Percentiles rank a stretch among this genome's conserved stretches.
Evolutionary conservation across 2,888 invertebrate species (phyloP).

Genomic region (Aromia moschata): DNA sequence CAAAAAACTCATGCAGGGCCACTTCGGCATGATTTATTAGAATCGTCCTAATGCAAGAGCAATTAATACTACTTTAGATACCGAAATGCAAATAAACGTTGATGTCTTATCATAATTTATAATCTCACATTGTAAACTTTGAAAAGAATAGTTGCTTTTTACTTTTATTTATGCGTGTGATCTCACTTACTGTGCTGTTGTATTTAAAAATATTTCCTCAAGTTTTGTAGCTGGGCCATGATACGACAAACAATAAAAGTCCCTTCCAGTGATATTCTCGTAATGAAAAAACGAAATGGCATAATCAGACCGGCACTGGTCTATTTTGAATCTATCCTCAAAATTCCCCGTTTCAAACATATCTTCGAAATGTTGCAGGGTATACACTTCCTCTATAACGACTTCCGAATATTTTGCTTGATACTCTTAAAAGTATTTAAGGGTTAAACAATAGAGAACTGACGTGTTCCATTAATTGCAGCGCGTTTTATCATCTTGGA

Average conservation of each 20-base stretch:
- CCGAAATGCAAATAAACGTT: no score
- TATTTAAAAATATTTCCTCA: constrained; percentile 68
- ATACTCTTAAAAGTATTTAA: constrained; percentile 64
- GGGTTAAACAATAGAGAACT: no score
- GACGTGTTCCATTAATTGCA: not conserved
- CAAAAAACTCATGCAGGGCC: constrained; percentile 87
- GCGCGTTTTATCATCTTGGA: not conserved
- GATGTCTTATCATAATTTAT: no score
- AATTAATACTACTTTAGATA: no score
- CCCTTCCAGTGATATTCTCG: constrained; percentile 71
- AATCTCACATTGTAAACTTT: no score
- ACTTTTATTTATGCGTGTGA: not conserved
- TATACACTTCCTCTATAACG: constrained; percentile 78
- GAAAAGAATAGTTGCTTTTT: constrained; percentile 8
- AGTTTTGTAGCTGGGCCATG: constrained; percentile 80
- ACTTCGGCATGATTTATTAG: constrained; percentile 86
- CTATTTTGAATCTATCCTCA: constrained; percentile 80
- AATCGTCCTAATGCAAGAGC: constrained; percentile 68
- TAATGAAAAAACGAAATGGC: constrained; percentile 77
- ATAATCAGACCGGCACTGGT: constrained; percentile 65
- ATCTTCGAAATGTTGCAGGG: constrained; percentile 85
- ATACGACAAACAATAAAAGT: constrained; percentile 80
- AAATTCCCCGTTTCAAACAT: constrained; percentile 85
- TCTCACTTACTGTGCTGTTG: constrained; percentile 61
- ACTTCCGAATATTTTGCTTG: constrained; percentile 57